Evolutionary conservation across 2,888 invertebrate genomes (phyloP).

Genomic region (Noctua janthe): DNA sequence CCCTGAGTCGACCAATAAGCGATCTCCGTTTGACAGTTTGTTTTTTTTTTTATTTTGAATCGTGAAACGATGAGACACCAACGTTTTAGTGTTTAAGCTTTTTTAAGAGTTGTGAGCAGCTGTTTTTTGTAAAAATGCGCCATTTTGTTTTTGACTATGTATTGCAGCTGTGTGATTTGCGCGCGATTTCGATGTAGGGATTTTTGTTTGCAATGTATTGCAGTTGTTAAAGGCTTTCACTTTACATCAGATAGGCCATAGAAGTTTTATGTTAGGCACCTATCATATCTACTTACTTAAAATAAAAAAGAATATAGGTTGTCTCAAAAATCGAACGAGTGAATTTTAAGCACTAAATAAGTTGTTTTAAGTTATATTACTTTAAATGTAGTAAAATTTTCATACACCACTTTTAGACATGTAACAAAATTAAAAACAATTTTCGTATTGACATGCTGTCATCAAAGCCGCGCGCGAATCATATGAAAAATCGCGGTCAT

Average conservation of each 20-base stretch:
- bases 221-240: neutral
- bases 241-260: neutral
- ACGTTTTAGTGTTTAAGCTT: conserved; percentile 73
- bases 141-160: conserved; percentile 36
- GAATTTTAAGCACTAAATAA: neutral
- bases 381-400: neutral
- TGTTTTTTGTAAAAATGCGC: conserved; percentile 55
- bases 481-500: conserved; percentile 42
- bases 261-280: neutral
- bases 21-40: conserved; percentile 67
- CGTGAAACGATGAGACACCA: conserved; percentile 80
- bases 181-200: conserved; percentile 35
- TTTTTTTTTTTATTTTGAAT: conserved; percentile 61
- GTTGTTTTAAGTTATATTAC: neutral
- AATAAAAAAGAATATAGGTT: neutral
- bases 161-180: conserved; percentile 6
- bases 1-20: conserved; percentile 68
- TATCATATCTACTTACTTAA: neutral
- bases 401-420: neutral
- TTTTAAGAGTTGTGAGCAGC: conserved; percentile 75
- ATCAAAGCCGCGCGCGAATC: conserved; percentile 52
- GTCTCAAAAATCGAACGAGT: neutral
- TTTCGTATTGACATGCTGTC: conserved; percentile 7
- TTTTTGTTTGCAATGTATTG: neutral
- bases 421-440: neutral